Evolutionary conservation across 2,888 invertebrate species (phyloP), one percentile per base, ranked within the genome.

Genomic region (Aleiodes testaceus): DNA sequence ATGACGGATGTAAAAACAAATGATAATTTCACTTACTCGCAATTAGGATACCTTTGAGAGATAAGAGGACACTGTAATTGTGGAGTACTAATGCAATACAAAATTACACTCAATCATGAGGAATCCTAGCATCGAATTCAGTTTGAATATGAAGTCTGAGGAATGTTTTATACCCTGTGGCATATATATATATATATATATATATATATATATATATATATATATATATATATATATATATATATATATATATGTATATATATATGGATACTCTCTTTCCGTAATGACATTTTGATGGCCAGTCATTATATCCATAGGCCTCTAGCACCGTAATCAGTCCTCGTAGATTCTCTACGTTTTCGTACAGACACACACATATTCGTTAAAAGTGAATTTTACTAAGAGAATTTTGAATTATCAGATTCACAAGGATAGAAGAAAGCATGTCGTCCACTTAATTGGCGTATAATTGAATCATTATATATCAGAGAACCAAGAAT

Each of bases 261-360:
- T 26, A 26, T 26, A 26, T 26, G 5, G 3, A 26, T 26, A 55
- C 73, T 72, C 74, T 68, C 52, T 69, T 72, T 65, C 72, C 69
- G 55, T 77, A 77, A 77, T 77, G 77, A 77, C 75, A 77, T 75
- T 77, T 75, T 77, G 77, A 77, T 77, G 77, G 77, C 73, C 77
- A 73, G 75, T 75, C 75, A 77, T 77, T 77, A 77, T 74, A 69
- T 73, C 70, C 73, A 26, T 66, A 66, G 74, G 69, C 71, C 75
- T 74, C 59, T 59, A 42, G 59, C 59, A 59, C 59, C 67, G 74
- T 69, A 75, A 75, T 75, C 75, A 75, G 74, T 75, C 70, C 74
- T 69, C 69, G 64, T 69, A 67, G 67, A 67, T 72, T 75, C 69
- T 61, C 72, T 2, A 67, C 70, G 69, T 70, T 47, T 59, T 59